A percentile compares a stretch with the other conserved stretches of the same genome.
Evolutionary conservation across 1,140 invertebrate species (phyloP).

Genomic region (Rhopalosiphum padi): DNA sequence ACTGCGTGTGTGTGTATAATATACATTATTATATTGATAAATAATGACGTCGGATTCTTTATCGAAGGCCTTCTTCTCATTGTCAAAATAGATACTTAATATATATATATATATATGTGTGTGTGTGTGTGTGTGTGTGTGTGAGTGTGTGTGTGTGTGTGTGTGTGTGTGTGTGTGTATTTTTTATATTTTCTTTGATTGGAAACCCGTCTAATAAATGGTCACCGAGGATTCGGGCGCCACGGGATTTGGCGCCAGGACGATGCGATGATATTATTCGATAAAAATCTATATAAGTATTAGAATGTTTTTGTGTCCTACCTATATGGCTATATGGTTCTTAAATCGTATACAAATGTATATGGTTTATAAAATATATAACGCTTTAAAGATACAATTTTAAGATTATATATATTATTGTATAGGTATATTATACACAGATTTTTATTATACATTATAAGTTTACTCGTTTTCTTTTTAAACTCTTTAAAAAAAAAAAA

Average conservation of each 20-base stretch:
- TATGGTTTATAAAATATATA: background rate
- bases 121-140: background rate
- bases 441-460: background rate
- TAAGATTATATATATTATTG: background rate
- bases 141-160: too few species aligned
- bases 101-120: background rate
- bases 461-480: background rate
- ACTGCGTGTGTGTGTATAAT: background rate
- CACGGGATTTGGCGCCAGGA: constrained; percentile 15
- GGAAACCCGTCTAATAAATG: constrained; percentile 22
- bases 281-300: background rate
- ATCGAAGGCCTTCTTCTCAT: constrained; percentile 11
- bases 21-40: background rate
- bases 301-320: background rate
- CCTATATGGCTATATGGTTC: background rate
- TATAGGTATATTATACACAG: background rate
- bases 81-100: background rate
- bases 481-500: background rate
- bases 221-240: background rate
- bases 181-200: background rate
- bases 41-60: background rate
- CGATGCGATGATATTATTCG: background rate
- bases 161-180: background rate
- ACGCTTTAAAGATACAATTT: background rate
- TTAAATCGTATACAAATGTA: background rate